A percentile compares a stretch with the other conserved stretches of the same genome.
Conservation (phyloP, 2,113 vertebrate genomes). For the Pangasianodon hypophthalmus region DNA sequence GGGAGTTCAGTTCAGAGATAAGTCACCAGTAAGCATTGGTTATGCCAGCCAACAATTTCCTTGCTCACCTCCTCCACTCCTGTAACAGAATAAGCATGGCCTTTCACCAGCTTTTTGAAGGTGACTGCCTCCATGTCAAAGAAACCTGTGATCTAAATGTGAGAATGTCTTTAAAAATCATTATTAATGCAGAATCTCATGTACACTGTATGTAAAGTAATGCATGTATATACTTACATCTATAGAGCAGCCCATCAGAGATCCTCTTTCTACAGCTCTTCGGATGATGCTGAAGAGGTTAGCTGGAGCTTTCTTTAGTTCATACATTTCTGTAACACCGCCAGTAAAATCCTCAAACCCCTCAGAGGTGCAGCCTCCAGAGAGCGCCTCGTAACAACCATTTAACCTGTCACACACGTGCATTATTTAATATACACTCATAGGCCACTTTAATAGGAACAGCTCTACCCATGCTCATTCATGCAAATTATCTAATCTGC, state of each 20-base stretch:
- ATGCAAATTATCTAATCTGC: neutral
- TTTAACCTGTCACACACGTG: constrained; percentile 76
- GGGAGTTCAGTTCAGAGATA: neutral
- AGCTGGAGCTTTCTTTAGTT: constrained; percentile 78
- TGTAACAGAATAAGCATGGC: constrained; percentile 91
- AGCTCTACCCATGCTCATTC: neutral
- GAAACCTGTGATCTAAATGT: constrained; percentile 76
- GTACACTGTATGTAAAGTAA: neutral
- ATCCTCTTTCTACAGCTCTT: constrained; percentile 87
- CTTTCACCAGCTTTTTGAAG: constrained; percentile 95
- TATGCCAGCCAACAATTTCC: neutral
- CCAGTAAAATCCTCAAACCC: constrained; percentile 96
- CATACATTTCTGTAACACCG: constrained; percentile 91
- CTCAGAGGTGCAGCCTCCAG: constrained; percentile 90
- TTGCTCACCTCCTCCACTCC: constrained; percentile 82
- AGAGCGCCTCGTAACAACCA: constrained; percentile 89
- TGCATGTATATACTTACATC: constrained; percentile 75
- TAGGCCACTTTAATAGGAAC: neutral
- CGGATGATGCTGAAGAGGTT: constrained; percentile 86
- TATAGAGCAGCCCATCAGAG: constrained; percentile 92
- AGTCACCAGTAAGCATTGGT: neutral
- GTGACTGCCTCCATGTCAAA: constrained; percentile 88
- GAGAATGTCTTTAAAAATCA: neutral
- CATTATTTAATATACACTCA: neutral
- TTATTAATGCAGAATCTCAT: neutral